phyloP scores from a whole-genome alignment of 2,888 invertebrate genomes.

The Drepanosiphum platanoidis region DNA sequence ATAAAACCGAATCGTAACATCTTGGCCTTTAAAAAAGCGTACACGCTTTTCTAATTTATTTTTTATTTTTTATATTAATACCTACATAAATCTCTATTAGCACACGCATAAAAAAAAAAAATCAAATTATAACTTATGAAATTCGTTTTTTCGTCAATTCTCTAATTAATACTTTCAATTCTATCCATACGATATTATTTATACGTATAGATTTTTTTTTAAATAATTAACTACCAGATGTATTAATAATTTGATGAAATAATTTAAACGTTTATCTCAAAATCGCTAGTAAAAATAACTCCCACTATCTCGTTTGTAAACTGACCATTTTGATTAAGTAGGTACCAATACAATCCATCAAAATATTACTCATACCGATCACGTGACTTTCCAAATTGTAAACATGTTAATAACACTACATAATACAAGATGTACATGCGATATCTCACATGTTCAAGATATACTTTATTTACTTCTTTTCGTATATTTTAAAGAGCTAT shows the following conservation, averaged over 20 bases:
- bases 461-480: slow-evolving; percentile 4
- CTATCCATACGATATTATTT: no score
- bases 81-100: background rate
- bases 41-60: background rate
- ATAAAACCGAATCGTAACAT: slow-evolving; percentile 4
- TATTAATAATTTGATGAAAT: background rate
- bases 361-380: background rate
- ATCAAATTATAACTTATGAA: background rate
- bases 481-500: background rate
- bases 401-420: no score
- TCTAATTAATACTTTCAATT: no score
- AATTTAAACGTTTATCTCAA: background rate
- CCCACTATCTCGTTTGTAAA: background rate
- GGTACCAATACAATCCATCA: slow-evolving; percentile 20
- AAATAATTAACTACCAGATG: background rate
- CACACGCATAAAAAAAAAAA: background rate
- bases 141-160: no score
- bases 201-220: no score
- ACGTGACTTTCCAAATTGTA: slow-evolving; percentile 27
- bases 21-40: background rate
- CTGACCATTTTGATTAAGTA: slow-evolving; percentile 3
- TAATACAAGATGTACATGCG: slow-evolving; percentile 29
- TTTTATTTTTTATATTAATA: background rate
- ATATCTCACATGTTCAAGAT: background rate
- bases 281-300: background rate